phyloP scores from a whole-genome alignment of 2,113 vertebrate genomes.

The Piliocolobus tephrosceles region DNA sequence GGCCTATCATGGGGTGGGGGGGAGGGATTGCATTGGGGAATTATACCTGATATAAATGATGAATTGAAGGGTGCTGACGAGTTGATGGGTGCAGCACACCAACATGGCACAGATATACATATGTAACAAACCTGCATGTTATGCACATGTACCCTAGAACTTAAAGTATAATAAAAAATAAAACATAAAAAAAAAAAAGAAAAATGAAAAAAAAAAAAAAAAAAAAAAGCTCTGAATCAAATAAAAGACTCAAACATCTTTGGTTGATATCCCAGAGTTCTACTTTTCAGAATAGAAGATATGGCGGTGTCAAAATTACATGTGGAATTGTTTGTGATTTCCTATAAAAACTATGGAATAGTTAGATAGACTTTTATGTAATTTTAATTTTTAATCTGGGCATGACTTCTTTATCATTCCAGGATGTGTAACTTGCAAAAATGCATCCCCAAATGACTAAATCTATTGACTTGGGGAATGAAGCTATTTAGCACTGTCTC shows the following conservation, averaged over 20 bases:
- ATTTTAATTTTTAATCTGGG: background rate
- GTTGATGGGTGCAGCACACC: too few species aligned
- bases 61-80: too few species aligned
- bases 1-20: too few species aligned
- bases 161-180: too few species aligned
- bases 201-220: too few species aligned
- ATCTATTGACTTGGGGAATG: background rate
- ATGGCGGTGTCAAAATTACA: rapidly evolving
- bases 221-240: background rate
- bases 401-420: background rate
- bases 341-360: background rate
- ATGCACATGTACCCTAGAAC: too few species aligned
- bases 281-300: background rate
- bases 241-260: background rate
- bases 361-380: background rate
- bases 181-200: too few species aligned
- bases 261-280: background rate
- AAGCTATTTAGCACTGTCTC: background rate
- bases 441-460: background rate
- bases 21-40: too few species aligned
- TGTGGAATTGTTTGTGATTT: background rate
- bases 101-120: too few species aligned
- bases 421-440: background rate
- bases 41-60: too few species aligned
- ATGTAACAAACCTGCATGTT: too few species aligned